Evolutionary conservation across 1,140 invertebrate species (phyloP).

Genomic region (Drosophila auraria): DNA sequence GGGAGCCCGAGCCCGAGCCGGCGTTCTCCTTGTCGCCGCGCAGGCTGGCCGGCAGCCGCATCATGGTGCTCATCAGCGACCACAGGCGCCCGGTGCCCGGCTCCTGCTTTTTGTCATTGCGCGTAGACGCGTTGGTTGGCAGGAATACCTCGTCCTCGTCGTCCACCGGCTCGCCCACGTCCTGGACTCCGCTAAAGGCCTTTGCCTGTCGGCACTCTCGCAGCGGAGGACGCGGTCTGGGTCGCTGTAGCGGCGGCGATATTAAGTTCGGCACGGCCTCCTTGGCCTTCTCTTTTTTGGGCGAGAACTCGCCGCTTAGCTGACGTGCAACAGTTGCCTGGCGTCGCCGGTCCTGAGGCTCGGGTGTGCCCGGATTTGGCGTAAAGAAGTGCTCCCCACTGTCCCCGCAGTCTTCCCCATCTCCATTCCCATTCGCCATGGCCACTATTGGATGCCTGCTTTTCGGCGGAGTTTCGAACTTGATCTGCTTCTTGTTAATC

Average conservation of each 20-base stretch:
- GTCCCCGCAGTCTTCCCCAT: conserved; percentile 11
- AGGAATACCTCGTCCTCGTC: conserved; percentile 66
- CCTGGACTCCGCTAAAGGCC: conserved; percentile 59
- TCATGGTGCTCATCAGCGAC: conserved; percentile 74
- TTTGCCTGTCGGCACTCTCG: conserved; percentile 39
- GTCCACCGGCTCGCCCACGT: conserved; percentile 29
- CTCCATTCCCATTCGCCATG: not conserved
- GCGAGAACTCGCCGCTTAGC: conserved; percentile 55
- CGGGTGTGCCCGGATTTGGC: conserved; percentile 50
- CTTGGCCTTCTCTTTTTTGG: conserved; percentile 15
- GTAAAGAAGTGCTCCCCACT: conserved; percentile 71
- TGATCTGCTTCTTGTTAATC: conserved; percentile 76
- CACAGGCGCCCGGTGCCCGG: conserved; percentile 58
- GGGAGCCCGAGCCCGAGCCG: conserved; percentile 47
- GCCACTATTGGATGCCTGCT: not conserved
- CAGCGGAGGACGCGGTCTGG: conserved; percentile 58
- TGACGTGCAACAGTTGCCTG: conserved; percentile 54
- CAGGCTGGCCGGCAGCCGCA: conserved; percentile 63
- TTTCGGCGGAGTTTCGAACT: conserved; percentile 72
- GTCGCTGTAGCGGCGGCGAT: conserved; percentile 23
- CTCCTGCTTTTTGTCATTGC: conserved; percentile 57
- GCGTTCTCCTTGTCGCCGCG: conserved; percentile 48
- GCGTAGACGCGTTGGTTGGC: conserved; percentile 61
- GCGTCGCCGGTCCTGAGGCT: conserved; percentile 13
- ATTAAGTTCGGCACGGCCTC: not conserved